Conservation (phyloP, 2,113 vertebrate genomes). For the Podiceps cristatus region DNA sequence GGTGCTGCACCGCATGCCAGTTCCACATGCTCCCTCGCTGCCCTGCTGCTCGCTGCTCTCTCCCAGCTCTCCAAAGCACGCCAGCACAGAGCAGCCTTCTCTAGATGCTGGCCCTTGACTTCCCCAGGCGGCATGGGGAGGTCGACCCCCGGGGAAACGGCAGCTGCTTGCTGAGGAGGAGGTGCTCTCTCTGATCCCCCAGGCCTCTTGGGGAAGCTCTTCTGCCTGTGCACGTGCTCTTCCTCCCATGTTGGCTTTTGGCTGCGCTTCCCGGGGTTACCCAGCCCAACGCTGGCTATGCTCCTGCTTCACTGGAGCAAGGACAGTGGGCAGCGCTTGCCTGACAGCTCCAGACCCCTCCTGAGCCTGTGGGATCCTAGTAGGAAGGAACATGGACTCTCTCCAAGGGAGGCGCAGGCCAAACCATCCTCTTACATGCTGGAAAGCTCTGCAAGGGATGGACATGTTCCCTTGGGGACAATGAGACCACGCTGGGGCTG, state of each 20-base stretch:
- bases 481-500: neutral
- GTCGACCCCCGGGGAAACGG: fast-evolving
- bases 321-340: neutral
- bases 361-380: neutral
- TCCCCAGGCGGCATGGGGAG: fast-evolving
- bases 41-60: neutral
- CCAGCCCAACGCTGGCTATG: neutral
- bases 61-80: fast-evolving
- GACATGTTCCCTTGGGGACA: neutral
- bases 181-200: fast-evolving
- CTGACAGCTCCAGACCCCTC: neutral
- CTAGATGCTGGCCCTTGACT: neutral
- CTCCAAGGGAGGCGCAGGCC: neutral
- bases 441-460: neutral
- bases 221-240: fast-evolving
- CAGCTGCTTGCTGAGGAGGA: neutral
- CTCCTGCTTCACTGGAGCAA: neutral
- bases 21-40: neutral
- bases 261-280: neutral
- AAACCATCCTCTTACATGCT: neutral
- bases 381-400: neutral
- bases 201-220: neutral
- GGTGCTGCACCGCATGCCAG: neutral
- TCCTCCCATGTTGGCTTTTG: neutral
- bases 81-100: neutral